phyloP scores from a whole-genome alignment of 1,140 invertebrate genomes.

The Eupristina koningsbergeri region DNA sequence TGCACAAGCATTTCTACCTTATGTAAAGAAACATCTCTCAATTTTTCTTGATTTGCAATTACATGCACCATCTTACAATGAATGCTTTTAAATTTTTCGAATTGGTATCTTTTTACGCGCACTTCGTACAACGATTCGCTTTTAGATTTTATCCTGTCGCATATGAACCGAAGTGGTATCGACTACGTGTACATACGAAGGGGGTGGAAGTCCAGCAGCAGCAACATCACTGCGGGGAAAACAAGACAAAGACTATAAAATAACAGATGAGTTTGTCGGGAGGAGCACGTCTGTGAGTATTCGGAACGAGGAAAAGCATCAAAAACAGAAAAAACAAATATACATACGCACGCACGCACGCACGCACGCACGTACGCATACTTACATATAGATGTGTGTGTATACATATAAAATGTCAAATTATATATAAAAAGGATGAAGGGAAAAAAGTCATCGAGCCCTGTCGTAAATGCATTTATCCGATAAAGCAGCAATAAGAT shows the following conservation, averaged over 20 bases:
- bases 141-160: constrained; percentile 37
- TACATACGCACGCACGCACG: too few species aligned
- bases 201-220: constrained; percentile 13
- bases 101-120: background rate
- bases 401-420: too few species aligned
- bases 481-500: too few species aligned
- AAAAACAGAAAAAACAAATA: too few species aligned
- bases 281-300: background rate
- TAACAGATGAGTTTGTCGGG: background rate
- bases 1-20: background rate
- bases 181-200: constrained; percentile 18
- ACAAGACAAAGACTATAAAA: constrained; percentile 3
- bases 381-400: too few species aligned
- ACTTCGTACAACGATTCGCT: background rate
- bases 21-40: background rate
- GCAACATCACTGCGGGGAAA: background rate
- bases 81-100: background rate
- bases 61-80: background rate
- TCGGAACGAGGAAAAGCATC: background rate
- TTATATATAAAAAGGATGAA: too few species aligned
- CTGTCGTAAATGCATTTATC: too few species aligned
- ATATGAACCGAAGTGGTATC: constrained; percentile 13
- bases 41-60: background rate
- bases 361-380: too few species aligned
- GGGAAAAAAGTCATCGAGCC: too few species aligned